These are phyloP conservation scores for Drosophila tsacasi DNA, from an alignment of 1,140 invertebrate species.

Conservation along the genomic window DNA sequence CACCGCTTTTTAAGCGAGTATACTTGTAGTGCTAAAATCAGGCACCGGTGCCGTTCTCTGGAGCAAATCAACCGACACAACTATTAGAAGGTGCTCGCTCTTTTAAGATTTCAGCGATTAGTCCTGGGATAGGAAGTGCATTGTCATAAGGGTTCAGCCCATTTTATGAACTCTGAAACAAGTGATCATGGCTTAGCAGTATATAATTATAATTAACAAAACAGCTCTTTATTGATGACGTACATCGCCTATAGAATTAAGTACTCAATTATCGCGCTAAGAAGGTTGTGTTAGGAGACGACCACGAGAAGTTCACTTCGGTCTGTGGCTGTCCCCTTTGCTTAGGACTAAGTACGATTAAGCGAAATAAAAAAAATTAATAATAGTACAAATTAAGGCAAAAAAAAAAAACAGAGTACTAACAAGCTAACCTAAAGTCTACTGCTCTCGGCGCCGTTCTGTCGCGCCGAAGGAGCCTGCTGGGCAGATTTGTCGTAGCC, in stretches of 20 bases:
- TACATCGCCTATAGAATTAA: conserved; percentile 36
- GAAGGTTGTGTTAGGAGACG: conserved; percentile 15
- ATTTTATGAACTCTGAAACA: too few relatives aligned
- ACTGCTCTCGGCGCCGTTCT: conserved; percentile 77
- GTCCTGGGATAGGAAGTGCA: too few relatives aligned
- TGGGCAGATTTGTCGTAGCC: conserved; percentile 70
- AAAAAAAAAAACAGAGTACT: conserved; percentile 42
- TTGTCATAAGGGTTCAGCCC: too few relatives aligned
- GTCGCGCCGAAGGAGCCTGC: conserved; percentile 36
- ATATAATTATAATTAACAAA: conserved; percentile 50
- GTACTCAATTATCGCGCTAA: conserved; percentile 24
- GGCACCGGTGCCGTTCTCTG: too few relatives aligned
- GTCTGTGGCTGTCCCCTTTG: not conserved
- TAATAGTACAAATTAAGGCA: conserved; percentile 41
- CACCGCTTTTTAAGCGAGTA: too few relatives aligned
- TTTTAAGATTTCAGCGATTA: not conserved
- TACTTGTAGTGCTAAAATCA: too few relatives aligned
- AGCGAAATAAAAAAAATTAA: conserved; percentile 55
- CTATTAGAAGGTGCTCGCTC: not conserved
- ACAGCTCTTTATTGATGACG: conserved; percentile 57
- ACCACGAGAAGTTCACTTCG: not conserved
- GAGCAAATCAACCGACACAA: not conserved
- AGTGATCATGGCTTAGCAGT: not conserved
- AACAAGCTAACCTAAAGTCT: conserved; percentile 71
- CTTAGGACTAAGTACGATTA: conserved; percentile 52